A percentile compares a stretch with the other conserved stretches of the same genome.
Conservation (phyloP, 2,888 invertebrate species). For the Eueremaeus valkanovi region DNA sequence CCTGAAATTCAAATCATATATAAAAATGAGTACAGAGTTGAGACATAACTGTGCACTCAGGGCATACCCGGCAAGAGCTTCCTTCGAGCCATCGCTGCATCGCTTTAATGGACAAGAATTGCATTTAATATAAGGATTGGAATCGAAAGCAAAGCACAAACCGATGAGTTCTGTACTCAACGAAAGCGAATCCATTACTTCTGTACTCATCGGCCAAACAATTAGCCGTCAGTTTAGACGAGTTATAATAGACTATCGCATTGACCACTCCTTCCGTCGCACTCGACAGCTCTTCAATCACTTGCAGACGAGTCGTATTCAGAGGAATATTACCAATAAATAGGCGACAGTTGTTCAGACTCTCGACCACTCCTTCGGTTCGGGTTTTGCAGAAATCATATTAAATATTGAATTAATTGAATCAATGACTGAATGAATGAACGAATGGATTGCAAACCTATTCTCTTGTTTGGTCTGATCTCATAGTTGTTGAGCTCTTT, state of each 20-base stretch:
- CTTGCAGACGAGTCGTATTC: slow-evolving; percentile 63
- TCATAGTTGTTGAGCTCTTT: slow-evolving; percentile 63
- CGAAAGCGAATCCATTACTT: slow-evolving; percentile 77
- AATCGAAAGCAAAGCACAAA: slow-evolving; percentile 58
- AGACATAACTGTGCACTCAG: no score
- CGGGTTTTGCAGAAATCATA: no score
- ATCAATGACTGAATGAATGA: no score
- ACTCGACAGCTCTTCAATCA: slow-evolving; percentile 59
- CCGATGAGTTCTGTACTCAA: slow-evolving; percentile 62
- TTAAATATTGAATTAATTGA: no score
- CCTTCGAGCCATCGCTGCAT: slow-evolving; percentile 56
- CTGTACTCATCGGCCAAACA: slow-evolving; percentile 60
- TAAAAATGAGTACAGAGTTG: no score
- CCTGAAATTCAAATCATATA: slow-evolving; percentile 41
- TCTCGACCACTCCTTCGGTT: slow-evolving; percentile 74
- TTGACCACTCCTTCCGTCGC: slow-evolving; percentile 65
- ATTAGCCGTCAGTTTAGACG: slow-evolving; percentile 61
- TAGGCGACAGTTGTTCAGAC: slow-evolving; percentile 75
- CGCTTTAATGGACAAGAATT: neutral
- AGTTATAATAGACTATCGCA: slow-evolving; percentile 59
- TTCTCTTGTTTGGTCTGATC: slow-evolving; percentile 62
- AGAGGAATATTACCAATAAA: slow-evolving; percentile 72
- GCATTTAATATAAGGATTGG: no score
- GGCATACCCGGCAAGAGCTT: slow-evolving; percentile 53
- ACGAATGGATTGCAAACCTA: no score